These are phyloP conservation scores for Siphamia tubifer DNA, from an alignment of 2,113 vertebrate species.

Conservation along the genomic window DNA sequence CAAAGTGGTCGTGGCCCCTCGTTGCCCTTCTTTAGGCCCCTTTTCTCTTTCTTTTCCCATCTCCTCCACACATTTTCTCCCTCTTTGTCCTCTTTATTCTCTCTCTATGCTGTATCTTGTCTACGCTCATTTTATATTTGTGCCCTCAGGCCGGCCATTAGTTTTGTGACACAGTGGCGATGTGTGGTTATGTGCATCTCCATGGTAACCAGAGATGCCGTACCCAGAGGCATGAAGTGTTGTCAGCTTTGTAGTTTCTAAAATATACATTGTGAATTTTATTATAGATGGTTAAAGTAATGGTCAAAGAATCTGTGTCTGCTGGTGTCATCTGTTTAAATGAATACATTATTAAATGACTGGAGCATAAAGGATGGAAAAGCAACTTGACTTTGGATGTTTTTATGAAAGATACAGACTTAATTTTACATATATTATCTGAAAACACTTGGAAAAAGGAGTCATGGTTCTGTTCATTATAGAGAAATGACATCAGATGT, in stretches of 20 bases:
- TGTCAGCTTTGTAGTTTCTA: neutral
- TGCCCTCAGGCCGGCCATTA: slow-evolving; percentile 3
- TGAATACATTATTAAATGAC: too few species aligned
- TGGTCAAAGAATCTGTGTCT: too few species aligned
- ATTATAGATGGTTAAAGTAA: neutral
- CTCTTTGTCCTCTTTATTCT: neutral
- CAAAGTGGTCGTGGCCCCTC: slow-evolving; percentile 8
- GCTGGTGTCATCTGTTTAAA: too few species aligned
- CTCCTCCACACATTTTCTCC: neutral
- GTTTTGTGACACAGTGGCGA: neutral
- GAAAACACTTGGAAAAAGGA: too few species aligned
- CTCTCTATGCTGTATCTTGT: neutral
- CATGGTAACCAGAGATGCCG: slow-evolving; percentile 8
- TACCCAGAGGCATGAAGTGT: neutral
- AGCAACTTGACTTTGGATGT: too few species aligned
- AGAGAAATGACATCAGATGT: too few species aligned
- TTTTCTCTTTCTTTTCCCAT: neutral
- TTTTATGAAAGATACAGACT: too few species aligned
- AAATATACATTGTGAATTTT: neutral
- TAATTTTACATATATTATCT: too few species aligned
- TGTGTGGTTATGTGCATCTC: neutral
- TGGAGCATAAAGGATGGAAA: too few species aligned
- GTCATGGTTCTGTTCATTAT: too few species aligned
- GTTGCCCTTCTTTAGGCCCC: slow-evolving; percentile 11
- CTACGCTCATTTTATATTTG: neutral